Conservation (phyloP, 2,888 invertebrate genomes). For the Toxonevra muliebris region DNA sequence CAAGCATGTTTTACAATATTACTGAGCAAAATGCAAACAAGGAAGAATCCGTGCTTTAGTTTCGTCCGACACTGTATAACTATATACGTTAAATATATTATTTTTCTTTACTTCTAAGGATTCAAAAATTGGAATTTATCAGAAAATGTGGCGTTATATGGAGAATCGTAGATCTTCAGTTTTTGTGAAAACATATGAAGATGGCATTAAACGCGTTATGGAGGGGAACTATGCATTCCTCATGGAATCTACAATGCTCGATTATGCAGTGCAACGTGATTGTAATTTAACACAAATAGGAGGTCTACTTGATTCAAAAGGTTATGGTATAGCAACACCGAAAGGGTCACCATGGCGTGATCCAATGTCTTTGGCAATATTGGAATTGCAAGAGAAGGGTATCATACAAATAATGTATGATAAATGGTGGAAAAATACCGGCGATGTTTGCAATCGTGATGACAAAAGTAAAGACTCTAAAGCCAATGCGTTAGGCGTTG, state of each 20-base stretch:
- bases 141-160: slow-evolving; percentile 97
- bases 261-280: slow-evolving; percentile 93
- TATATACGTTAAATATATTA: neutral
- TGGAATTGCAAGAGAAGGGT: slow-evolving; percentile 95
- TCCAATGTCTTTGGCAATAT: slow-evolving; percentile 91
- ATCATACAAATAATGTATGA: slow-evolving; percentile 92
- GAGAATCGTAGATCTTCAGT: slow-evolving; percentile 80
- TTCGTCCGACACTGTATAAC: too few species aligned
- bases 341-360: slow-evolving; percentile 98
- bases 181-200: slow-evolving; percentile 89
- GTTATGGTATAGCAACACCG: slow-evolving; percentile 97
- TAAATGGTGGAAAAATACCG: slow-evolving; percentile 98
- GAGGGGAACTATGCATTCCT: slow-evolving; percentile 95
- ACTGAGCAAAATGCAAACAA: too few species aligned
- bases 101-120: slow-evolving; percentile 68
- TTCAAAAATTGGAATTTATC: slow-evolving; percentile 89
- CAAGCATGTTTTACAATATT: too few species aligned
- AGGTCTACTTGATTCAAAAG: slow-evolving; percentile 69
- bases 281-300: slow-evolving; percentile 98
- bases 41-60: too few species aligned
- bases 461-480: slow-evolving; percentile 90
- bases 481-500: slow-evolving; percentile 86
- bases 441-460: slow-evolving; percentile 88
- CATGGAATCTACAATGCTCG: slow-evolving; percentile 98
- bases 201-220: slow-evolving; percentile 87